Conservation (phyloP, 2,888 invertebrate species). For the Lasioglossum oenotherae region DNA sequence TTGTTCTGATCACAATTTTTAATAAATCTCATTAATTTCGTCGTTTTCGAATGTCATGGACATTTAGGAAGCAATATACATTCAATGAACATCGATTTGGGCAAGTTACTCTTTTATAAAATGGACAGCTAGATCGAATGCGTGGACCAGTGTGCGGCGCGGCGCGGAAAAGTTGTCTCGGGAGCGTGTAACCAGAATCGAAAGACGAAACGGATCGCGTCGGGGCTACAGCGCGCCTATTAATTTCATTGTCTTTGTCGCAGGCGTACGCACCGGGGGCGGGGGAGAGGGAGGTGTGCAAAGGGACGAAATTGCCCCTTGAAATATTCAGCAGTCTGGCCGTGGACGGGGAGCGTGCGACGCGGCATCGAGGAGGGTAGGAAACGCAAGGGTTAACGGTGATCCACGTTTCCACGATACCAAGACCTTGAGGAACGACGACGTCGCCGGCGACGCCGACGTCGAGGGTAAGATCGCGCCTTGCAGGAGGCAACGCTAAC, state of each 20-base stretch:
- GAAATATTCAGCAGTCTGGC: slow-evolving; percentile 81
- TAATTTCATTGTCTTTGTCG: slow-evolving; percentile 79
- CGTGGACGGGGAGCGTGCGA: slow-evolving; percentile 61
- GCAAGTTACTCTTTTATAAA: too few species aligned
- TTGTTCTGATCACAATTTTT: too few species aligned
- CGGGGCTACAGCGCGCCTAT: slow-evolving; percentile 60
- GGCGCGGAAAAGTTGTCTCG: neutral
- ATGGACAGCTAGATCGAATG: too few species aligned
- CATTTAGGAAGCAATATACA: too few species aligned
- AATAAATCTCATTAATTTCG: too few species aligned
- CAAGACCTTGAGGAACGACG: slow-evolving; percentile 60
- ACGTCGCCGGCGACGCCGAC: slow-evolving; percentile 6
- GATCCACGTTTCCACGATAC: slow-evolving; percentile 74
- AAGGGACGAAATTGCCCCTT: slow-evolving; percentile 79
- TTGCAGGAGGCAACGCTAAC: slow-evolving; percentile 1
- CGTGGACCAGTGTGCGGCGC: neutral
- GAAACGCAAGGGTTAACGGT: slow-evolving; percentile 75
- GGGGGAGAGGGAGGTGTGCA: slow-evolving; percentile 65
- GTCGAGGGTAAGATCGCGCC: slow-evolving; percentile 19
- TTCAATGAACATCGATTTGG: too few species aligned
- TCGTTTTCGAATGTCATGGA: too few species aligned
- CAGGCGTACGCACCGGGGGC: slow-evolving; percentile 40
- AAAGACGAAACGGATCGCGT: slow-evolving; percentile 29
- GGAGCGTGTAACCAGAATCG: slow-evolving; percentile 27
- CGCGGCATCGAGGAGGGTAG: slow-evolving; percentile 46